Percentiles rank a stretch among this genome's conserved stretches.
These are phyloP conservation scores for Chrysopilus asiliformis DNA, from an alignment of 2,888 invertebrate genomes.

Conservation along the genomic window DNA sequence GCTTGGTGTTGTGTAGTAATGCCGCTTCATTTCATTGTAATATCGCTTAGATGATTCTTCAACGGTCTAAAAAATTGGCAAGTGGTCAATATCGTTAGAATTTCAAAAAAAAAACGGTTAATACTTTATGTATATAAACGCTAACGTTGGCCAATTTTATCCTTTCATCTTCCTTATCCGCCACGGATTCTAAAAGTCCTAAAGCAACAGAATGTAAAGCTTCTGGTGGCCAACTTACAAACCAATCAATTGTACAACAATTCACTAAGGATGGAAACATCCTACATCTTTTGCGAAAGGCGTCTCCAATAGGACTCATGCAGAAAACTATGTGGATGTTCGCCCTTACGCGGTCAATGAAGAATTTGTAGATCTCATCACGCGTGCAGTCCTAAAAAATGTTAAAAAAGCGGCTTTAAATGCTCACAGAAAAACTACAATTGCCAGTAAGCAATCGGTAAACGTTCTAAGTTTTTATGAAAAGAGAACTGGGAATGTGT, in stretches of 20 bases:
- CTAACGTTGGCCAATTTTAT: conserved; percentile 48
- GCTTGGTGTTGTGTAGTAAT: conserved; percentile 85
- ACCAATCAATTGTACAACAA: conserved; percentile 93
- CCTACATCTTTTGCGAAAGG: conserved; percentile 74
- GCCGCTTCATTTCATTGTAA: conserved; percentile 68
- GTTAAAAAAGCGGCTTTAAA: conserved; percentile 1
- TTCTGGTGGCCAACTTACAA: conserved; percentile 81
- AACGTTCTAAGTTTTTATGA: too few species aligned
- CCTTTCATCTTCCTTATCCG: conserved; percentile 39
- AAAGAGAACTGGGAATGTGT: too few species aligned
- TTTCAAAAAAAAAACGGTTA: too few species aligned
- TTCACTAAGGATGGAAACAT: conserved; percentile 92
- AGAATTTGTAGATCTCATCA: conserved; percentile 73
- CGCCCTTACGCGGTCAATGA: conserved; percentile 67
- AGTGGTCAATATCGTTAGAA: too few species aligned
- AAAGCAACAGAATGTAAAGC: conserved; percentile 72
- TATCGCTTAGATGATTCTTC: conserved; percentile 62
- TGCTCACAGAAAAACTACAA: not conserved
- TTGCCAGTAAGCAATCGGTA: too few species aligned
- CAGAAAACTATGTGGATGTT: conserved; percentile 78
- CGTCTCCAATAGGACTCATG: conserved; percentile 83
- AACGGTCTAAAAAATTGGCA: conserved; percentile 50
- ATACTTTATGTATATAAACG: conserved; percentile 56
- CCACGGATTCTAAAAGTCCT: conserved; percentile 49
- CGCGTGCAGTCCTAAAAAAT: conserved; percentile 42